phyloP scores from a whole-genome alignment of 2,888 invertebrate genomes.

The Hybos culiciformis region DNA sequence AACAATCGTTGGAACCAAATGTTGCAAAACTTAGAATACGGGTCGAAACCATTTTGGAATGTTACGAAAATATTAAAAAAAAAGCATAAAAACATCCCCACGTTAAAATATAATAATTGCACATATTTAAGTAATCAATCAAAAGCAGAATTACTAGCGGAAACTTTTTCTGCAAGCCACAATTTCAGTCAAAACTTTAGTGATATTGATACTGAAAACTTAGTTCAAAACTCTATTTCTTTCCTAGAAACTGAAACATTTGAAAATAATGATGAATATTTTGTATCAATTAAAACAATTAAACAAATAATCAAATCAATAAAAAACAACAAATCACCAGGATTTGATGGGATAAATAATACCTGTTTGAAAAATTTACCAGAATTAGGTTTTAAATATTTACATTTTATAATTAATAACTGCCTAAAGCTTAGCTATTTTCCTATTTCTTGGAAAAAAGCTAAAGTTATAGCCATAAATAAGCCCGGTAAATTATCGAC shows the following conservation, averaged over 20 bases:
- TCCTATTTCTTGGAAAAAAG: no score
- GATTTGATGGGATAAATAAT: neutral
- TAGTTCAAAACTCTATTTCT: neutral
- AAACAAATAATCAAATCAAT: no score
- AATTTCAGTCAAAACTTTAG: neutral
- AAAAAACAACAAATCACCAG: neutral
- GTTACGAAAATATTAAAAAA: neutral
- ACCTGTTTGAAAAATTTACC: no score
- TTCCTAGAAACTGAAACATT: neutral
- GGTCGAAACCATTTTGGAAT: neutral
- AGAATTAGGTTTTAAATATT: no score
- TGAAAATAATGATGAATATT: neutral
- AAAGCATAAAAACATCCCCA: neutral
- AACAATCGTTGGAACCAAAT: neutral
- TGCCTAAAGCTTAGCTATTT: neutral
- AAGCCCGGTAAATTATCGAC: no score
- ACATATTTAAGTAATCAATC: neutral
- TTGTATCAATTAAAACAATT: neutral
- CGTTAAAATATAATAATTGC: neutral
- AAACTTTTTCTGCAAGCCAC: neutral
- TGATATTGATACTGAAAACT: neutral
- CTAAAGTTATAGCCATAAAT: no score
- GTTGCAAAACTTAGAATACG: neutral
- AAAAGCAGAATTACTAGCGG: neutral
- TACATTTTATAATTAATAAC: neutral